These are phyloP conservation scores for Sminthurides aquaticus DNA, from an alignment of 2,888 invertebrate species.

Conservation along the genomic window DNA sequence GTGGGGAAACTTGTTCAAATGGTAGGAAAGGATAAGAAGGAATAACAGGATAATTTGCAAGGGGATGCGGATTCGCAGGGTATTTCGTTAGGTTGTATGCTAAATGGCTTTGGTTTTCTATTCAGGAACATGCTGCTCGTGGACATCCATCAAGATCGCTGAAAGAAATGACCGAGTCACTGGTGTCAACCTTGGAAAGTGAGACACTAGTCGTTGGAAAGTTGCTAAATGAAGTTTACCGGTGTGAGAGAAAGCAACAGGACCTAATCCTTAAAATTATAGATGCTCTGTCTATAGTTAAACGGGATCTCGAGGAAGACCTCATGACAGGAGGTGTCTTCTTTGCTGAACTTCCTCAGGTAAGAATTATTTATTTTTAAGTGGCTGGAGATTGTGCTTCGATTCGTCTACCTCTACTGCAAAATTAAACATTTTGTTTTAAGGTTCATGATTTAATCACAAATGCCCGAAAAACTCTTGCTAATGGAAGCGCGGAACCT, in stretches of 20 bases:
- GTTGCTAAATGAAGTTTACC: constrained; percentile 62
- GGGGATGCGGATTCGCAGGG: no score
- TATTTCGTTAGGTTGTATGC: no score
- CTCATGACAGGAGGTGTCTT: constrained; percentile 61
- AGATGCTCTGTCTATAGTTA: constrained; percentile 65
- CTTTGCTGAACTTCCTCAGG: constrained; percentile 58
- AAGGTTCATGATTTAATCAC: constrained; percentile 41
- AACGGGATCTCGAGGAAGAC: constrained; percentile 67
- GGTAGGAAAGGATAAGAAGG: neutral
- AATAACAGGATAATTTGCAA: neutral
- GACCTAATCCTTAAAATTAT: constrained; percentile 64
- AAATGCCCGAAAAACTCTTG: constrained; percentile 40
- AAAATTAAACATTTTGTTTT: no score
- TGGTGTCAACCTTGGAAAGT: constrained; percentile 47
- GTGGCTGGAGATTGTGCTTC: no score
- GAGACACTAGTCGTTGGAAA: constrained; percentile 63
- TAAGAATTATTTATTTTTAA: no score
- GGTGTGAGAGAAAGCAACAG: constrained; percentile 62
- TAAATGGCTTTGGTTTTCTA: no score
- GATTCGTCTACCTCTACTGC: no score
- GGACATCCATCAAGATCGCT: constrained; percentile 39
- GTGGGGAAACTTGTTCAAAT: neutral
- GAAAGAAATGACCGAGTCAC: constrained; percentile 41
- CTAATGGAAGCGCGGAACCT: constrained; percentile 41
- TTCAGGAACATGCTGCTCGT: constrained; percentile 37